Conservation (phyloP, 1,140 invertebrate genomes). For the Streblospio benedicti region DNA sequence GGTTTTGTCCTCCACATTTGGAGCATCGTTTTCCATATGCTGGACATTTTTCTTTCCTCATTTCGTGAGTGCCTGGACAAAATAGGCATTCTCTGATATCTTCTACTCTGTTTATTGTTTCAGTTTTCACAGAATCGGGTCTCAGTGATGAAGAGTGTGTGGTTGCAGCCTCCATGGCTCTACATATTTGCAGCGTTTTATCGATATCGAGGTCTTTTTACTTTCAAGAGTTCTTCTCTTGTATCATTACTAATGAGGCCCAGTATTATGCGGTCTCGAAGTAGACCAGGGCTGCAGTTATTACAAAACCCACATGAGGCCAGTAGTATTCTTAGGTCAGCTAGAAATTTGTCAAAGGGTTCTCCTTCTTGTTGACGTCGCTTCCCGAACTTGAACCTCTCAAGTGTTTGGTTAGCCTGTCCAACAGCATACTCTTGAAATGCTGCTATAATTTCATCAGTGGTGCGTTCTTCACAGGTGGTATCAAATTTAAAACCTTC, state of each 20-base stretch:
- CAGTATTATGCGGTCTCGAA: constrained; percentile 2
- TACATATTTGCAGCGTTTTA: neutral
- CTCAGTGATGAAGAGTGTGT: neutral
- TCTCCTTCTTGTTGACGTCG: constrained; percentile 6
- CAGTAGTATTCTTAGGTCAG: neutral
- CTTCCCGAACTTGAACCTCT: constrained; percentile 3
- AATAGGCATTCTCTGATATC: no score
- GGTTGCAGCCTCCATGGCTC: neutral
- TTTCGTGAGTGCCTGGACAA: no score
- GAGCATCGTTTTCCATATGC: constrained; percentile 3
- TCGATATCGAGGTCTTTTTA: neutral
- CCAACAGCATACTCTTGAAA: neutral
- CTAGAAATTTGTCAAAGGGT: neutral
- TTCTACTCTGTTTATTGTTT: neutral
- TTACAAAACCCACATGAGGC: constrained; percentile 2
- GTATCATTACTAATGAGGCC: constrained; percentile 1
- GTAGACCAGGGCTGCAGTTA: neutral
- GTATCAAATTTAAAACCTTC: neutral
- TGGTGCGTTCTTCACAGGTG: neutral
- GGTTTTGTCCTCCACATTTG: constrained; percentile 5
- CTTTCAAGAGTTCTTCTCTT: neutral
- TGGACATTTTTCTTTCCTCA: no score
- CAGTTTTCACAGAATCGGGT: neutral
- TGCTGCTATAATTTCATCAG: neutral
- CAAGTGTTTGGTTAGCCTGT: neutral